These are phyloP conservation scores for Ptilonorhynchus violaceus DNA, from an alignment of 2,113 vertebrate genomes.

Conservation along the genomic window DNA sequence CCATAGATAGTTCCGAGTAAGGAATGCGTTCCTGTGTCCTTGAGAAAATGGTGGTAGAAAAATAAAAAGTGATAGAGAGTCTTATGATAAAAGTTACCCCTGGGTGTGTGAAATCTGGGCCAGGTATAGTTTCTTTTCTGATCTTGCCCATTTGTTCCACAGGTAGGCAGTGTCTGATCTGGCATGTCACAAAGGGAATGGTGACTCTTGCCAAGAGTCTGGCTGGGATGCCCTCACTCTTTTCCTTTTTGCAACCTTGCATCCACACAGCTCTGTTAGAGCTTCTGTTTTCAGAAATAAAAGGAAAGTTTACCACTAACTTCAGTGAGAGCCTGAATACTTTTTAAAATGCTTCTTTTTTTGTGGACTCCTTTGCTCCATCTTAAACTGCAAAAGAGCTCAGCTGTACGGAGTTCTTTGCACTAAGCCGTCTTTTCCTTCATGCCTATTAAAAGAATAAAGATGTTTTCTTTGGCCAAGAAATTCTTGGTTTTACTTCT, in stretches of 20 bases:
- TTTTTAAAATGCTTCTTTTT: background rate
- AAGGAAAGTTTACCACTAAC: background rate
- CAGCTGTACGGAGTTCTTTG: background rate
- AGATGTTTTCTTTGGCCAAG: constrained; percentile 42
- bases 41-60: background rate
- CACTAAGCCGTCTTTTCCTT: background rate
- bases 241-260: accelerated
- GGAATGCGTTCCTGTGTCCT: background rate
- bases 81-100: background rate
- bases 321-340: background rate
- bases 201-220: background rate
- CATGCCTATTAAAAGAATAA: constrained; percentile 34
- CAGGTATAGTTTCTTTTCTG: background rate
- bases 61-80: too few species aligned
- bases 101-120: background rate
- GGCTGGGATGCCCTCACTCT: background rate
- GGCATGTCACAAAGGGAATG: accelerated
- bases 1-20: background rate
- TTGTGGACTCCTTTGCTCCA: background rate
- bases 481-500: constrained; percentile 16
- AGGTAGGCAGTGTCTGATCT: background rate
- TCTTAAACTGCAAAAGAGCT: background rate
- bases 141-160: background rate
- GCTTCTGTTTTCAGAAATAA: background rate
- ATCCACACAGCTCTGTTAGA: background rate